Percentiles rank a stretch among this genome's conserved stretches.
Evolutionary conservation across 1,140 invertebrate genomes (phyloP).

Genomic region (Globodera rostochiensis): DNA sequence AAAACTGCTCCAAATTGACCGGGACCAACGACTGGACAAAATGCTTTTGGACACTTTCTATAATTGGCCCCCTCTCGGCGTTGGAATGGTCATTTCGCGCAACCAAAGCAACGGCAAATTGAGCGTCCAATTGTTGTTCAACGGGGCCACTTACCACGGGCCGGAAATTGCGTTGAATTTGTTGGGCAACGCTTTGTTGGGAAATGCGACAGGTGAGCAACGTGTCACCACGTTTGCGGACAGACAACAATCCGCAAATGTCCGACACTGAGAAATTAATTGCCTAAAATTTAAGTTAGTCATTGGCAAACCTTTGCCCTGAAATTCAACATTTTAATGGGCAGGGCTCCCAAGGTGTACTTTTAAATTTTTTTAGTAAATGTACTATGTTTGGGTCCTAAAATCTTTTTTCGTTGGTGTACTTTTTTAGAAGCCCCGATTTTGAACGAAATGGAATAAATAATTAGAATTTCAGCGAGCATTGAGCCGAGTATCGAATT

Average conservation of each 20-base stretch:
- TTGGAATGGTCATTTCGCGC: neutral
- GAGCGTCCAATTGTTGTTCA: neutral
- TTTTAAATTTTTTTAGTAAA: too few species aligned
- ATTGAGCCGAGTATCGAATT: neutral
- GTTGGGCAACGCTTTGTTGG: slow-evolving; percentile 25
- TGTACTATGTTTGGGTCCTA: too few species aligned
- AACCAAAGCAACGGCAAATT: neutral
- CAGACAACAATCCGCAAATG: too few species aligned
- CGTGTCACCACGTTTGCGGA: too few species aligned
- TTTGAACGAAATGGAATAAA: too few species aligned
- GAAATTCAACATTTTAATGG: too few species aligned
- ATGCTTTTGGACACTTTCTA: neutral
- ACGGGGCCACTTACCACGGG: neutral
- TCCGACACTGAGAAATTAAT: too few species aligned
- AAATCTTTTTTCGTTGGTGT: too few species aligned
- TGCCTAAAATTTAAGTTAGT: too few species aligned
- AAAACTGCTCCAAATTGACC: neutral
- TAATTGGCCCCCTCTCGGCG: neutral
- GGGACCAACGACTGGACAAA: neutral
- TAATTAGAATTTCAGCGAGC: neutral
- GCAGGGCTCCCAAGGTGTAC: too few species aligned
- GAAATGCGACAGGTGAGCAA: slow-evolving; percentile 17
- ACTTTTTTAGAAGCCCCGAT: too few species aligned
- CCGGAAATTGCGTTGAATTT: neutral
- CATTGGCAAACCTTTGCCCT: too few species aligned